These are phyloP conservation scores for Mesorhabditis spiculigera DNA, from an alignment of 2,888 invertebrate genomes.

Conservation along the genomic window DNA sequence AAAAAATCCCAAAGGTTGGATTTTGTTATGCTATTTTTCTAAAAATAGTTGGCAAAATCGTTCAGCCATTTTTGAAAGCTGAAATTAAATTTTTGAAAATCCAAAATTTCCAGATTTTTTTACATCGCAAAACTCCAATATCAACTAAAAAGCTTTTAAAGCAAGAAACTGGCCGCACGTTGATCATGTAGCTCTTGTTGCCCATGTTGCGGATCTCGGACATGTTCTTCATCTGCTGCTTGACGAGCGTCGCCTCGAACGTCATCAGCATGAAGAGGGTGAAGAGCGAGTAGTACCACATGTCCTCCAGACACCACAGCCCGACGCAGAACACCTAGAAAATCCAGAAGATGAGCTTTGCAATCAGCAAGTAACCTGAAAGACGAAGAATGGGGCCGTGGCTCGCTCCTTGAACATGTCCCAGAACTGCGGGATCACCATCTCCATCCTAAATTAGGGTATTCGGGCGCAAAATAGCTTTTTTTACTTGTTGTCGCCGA, in stretches of 20 bases:
- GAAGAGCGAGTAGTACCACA: constrained; percentile 58
- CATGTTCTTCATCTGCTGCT: constrained; percentile 96
- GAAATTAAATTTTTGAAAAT: neutral
- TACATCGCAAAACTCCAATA: neutral
- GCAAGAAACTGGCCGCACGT: constrained; percentile 61
- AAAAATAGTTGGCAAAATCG: too few species aligned
- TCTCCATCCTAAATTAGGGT: constrained; percentile 66
- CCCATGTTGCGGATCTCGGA: constrained; percentile 99
- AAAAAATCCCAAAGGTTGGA: too few species aligned
- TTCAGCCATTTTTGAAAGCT: neutral
- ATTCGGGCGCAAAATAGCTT: neutral
- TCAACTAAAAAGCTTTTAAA: neutral
- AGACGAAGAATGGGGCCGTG: constrained; percentile 98
- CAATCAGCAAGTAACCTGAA: constrained; percentile 69
- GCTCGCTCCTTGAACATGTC: constrained; percentile 95
- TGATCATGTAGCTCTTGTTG: constrained; percentile 86
- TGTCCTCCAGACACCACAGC: constrained; percentile 94
- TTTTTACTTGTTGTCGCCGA: constrained; percentile 82
- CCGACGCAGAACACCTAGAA: constrained; percentile 84
- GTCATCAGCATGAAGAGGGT: constrained; percentile 55
- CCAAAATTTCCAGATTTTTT: neutral
- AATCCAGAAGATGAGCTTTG: neutral
- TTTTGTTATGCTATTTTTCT: too few species aligned
- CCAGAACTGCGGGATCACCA: constrained; percentile 90
- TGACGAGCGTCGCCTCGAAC: constrained; percentile 95